These are phyloP conservation scores for Latrodectus geometricus DNA, from an alignment of 1,140 invertebrate species.

Conservation along the genomic window DNA sequence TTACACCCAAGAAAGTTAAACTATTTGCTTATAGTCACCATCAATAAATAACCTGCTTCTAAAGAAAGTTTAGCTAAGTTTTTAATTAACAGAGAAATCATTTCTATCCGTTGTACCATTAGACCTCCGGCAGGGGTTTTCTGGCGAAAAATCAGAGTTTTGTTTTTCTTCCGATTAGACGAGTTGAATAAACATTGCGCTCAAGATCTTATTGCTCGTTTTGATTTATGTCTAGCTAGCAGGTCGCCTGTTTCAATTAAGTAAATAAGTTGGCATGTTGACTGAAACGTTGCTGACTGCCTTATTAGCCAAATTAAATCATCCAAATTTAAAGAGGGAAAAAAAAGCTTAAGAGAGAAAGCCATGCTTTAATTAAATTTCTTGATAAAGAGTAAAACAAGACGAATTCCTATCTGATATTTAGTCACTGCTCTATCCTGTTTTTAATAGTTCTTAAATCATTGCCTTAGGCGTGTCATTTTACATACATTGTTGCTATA, in stretches of 20 bases:
- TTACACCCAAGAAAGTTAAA: not conserved
- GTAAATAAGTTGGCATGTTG: slow-evolving; percentile 58
- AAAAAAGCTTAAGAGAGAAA: slow-evolving; percentile 30
- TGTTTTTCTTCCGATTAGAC: slow-evolving; percentile 58
- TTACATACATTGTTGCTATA: not conserved
- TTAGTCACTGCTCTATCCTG: not conserved
- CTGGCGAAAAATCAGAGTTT: slow-evolving; percentile 39
- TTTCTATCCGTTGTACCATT: slow-evolving; percentile 8
- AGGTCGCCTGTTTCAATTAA: slow-evolving; percentile 59
- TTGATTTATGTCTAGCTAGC: slow-evolving; percentile 59
- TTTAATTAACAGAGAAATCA: slow-evolving; percentile 52
- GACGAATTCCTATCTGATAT: not conserved
- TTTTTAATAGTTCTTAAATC: slow-evolving; percentile 16
- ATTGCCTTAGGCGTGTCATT: not conserved
- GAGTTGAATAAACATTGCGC: slow-evolving; percentile 29
- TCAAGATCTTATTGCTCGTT: slow-evolving; percentile 15
- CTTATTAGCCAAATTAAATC: slow-evolving; percentile 59
- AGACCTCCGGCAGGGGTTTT: slow-evolving; percentile 1
- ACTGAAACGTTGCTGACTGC: slow-evolving; percentile 36
- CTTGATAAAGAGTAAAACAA: slow-evolving; percentile 49
- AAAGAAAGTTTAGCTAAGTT: slow-evolving; percentile 30
- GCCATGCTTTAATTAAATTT: slow-evolving; percentile 54
- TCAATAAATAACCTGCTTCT: slow-evolving; percentile 26
- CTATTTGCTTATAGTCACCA: not conserved
- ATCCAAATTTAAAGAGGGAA: slow-evolving; percentile 25